Conservation (phyloP, 2,113 vertebrate genomes). For the Genyomyrus donnyi region DNA sequence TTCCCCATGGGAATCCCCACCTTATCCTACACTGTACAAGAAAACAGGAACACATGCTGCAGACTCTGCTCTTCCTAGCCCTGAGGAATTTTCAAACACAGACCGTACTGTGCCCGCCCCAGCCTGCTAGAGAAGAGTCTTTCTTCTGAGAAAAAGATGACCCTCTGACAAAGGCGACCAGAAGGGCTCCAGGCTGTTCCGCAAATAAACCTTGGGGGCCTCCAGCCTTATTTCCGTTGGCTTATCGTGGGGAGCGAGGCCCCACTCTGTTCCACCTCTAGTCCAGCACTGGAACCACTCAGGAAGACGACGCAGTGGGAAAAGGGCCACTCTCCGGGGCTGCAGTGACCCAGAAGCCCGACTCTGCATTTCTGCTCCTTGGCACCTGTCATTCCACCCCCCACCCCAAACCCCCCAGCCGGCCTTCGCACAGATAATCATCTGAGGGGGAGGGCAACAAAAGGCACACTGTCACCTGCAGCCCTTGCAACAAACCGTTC, state of each 20-base stretch:
- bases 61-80: background rate
- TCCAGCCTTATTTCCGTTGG: background rate
- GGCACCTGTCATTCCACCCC: background rate
- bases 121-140: background rate
- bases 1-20: background rate
- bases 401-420: background rate
- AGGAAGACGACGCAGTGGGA: conserved; percentile 49
- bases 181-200: background rate
- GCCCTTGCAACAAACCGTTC: background rate
- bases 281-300: conserved; percentile 28
- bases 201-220: background rate
- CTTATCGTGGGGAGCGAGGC: background rate
- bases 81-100: background rate
- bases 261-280: conserved; percentile 4
- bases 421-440: background rate
- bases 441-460: background rate
- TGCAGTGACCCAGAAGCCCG: background rate
- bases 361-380: background rate
- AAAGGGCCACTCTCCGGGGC: conserved; percentile 33
- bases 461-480: background rate
- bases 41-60: background rate
- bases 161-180: background rate
- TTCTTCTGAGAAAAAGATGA: conserved; percentile 1
- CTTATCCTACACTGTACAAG: background rate
- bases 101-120: background rate